Evolutionary conservation across 2,797 vertebrate genomes (phyloP).

Genomic region (Hafferia zeledoni): DNA sequence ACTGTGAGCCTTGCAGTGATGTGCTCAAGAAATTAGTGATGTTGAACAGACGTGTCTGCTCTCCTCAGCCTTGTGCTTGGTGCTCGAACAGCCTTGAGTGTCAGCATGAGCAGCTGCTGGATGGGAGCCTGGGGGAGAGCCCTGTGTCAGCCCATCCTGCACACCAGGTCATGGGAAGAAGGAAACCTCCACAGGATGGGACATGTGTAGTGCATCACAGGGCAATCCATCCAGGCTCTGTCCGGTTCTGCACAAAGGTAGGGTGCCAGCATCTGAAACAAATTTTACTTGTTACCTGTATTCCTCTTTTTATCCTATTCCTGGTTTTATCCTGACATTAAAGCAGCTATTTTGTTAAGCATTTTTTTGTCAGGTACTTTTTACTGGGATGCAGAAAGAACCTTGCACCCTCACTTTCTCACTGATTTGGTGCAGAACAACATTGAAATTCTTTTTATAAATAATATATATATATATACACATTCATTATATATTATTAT

Average conservation of each 20-base stretch:
- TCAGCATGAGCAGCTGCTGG: neutral
- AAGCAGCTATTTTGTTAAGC: neutral
- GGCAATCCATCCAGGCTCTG: neutral
- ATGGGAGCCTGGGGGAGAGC: neutral
- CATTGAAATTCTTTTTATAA: neutral
- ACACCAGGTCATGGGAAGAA: neutral
- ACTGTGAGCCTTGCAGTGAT: neutral
- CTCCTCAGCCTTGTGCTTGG: neutral
- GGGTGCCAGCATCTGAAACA: neutral
- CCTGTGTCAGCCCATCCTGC: neutral
- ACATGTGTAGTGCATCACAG: neutral
- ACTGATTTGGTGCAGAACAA: neutral
- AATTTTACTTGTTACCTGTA: neutral
- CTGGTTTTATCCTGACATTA: neutral
- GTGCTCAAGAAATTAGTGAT: neutral
- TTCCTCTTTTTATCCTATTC: neutral
- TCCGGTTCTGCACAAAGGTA: fast-evolving
- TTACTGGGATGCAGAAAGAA: neutral
- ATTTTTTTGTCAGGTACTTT: neutral
- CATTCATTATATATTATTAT: neutral
- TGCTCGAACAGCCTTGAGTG: neutral
- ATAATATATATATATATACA: neutral
- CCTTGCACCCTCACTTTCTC: neutral
- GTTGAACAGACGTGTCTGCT: neutral
- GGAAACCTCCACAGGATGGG: neutral